Evolutionary conservation across 1,140 invertebrate genomes (phyloP).

Genomic region (Trissolcus basalis): DNA sequence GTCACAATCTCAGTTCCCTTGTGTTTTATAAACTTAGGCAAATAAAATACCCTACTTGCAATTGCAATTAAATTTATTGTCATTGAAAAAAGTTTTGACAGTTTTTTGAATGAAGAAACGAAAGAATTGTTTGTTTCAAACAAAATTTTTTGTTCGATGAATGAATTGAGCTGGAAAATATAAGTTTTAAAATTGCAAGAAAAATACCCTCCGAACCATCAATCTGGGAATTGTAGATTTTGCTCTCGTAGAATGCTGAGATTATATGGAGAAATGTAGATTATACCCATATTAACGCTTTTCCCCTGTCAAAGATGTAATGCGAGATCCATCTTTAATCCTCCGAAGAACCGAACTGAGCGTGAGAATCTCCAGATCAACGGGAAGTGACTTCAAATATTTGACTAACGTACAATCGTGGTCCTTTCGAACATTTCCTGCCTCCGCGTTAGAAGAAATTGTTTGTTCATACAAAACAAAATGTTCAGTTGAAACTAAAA

Average conservation of each 20-base stretch:
- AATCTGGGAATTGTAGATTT: background rate
- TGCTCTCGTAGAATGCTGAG: background rate
- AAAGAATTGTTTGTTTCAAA: too few relatives aligned
- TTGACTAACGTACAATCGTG: conserved; percentile 57
- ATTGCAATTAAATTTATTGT: too few relatives aligned
- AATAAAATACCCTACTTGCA: too few relatives aligned
- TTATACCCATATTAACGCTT: conserved; percentile 17
- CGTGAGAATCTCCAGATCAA: conserved; percentile 52
- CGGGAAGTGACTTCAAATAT: conserved; percentile 73
- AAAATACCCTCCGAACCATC: background rate
- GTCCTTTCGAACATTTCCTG: conserved; percentile 36
- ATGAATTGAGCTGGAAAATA: too few relatives aligned
- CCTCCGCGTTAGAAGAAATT: conserved; percentile 7
- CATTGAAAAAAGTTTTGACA: too few relatives aligned
- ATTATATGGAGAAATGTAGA: conserved; percentile 6
- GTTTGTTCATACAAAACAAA: conserved; percentile 6
- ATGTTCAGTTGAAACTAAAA: too few relatives aligned
- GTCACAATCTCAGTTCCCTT: conserved; percentile 10
- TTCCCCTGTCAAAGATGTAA: conserved; percentile 30
- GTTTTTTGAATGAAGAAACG: too few relatives aligned
- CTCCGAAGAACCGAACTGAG: conserved; percentile 15
- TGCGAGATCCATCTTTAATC: conserved; percentile 41
- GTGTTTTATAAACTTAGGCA: too few relatives aligned
- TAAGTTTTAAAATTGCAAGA: background rate
- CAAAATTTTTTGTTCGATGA: too few relatives aligned